Conservation (phyloP, 1,140 invertebrate species). For the Zaprionus capensis region DNA sequence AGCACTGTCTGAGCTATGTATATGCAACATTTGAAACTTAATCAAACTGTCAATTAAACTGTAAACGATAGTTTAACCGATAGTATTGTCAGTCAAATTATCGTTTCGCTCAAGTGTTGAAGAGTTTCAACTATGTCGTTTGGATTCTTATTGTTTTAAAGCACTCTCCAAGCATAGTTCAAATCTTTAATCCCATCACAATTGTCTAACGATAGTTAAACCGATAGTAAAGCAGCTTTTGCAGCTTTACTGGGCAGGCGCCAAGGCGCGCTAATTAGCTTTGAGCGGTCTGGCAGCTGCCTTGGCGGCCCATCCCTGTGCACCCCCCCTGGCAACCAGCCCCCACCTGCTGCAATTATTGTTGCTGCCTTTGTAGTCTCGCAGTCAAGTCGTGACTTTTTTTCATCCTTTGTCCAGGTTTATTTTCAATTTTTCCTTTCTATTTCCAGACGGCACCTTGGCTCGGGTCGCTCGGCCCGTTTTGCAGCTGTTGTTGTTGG, state of each 20-base stretch:
- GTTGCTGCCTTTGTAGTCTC: slow-evolving; percentile 30
- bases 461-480: slow-evolving; percentile 2
- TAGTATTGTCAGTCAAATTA: no score
- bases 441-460: slow-evolving; percentile 26
- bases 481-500: slow-evolving; percentile 21
- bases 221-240: neutral
- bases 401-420: slow-evolving; percentile 3
- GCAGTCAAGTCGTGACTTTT: slow-evolving; percentile 25
- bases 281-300: neutral
- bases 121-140: no score
- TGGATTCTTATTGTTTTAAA: neutral
- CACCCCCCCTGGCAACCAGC: neutral
- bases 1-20: no score
- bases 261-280: neutral
- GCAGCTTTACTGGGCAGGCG: no score
- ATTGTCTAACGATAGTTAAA: slow-evolving; percentile 1
- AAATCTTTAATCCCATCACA: neutral
- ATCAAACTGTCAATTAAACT: no score
- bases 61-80: no score
- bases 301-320: neutral
- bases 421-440: slow-evolving; percentile 12
- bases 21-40: no score
- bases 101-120: no score
- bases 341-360: slow-evolving; percentile 13
- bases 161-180: neutral